Percentiles rank a stretch among this genome's conserved stretches.
These are phyloP conservation scores for Vandiemenella viatica DNA, from an alignment of 2,888 invertebrate species.

Conservation along the genomic window DNA sequence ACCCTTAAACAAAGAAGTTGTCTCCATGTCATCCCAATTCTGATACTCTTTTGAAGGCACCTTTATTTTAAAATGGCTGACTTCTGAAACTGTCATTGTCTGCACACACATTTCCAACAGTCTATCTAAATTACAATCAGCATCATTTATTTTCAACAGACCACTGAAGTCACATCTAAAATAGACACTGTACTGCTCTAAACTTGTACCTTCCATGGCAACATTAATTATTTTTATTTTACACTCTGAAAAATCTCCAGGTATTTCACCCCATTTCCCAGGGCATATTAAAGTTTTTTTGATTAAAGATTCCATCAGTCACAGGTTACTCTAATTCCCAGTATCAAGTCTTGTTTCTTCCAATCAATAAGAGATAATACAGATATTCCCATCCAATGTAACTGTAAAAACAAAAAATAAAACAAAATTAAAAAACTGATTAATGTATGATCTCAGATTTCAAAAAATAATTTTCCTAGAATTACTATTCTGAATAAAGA, in stretches of 20 bases:
- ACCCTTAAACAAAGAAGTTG: background rate
- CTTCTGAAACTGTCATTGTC: slow-evolving; percentile 19
- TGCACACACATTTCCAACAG: slow-evolving; percentile 22
- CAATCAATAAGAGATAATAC: too few relatives aligned
- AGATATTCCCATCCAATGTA: too few relatives aligned
- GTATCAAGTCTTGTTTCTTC: too few relatives aligned
- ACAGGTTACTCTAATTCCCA: too few relatives aligned
- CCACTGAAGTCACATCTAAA: slow-evolving; percentile 6
- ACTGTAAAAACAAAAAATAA: too few relatives aligned
- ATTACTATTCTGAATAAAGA: too few relatives aligned
- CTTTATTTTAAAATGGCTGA: background rate
- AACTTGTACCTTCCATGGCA: background rate
- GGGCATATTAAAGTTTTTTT: too few relatives aligned
- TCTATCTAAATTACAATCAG: slow-evolving; percentile 22
- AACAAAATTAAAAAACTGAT: too few relatives aligned
- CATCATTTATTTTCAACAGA: slow-evolving; percentile 19
- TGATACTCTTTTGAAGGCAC: too few relatives aligned
- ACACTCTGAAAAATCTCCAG: slow-evolving; percentile 26
- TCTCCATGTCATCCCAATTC: background rate
- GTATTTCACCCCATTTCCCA: slow-evolving; percentile 25
- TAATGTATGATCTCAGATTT: too few relatives aligned
- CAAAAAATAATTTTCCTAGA: too few relatives aligned
- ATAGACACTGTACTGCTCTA: slow-evolving; percentile 1
- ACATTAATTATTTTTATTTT: slow-evolving; percentile 22
- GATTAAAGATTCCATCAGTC: too few relatives aligned